These are phyloP conservation scores for Oryctes rhinoceros DNA, from an alignment of 1,140 invertebrate genomes.

Conservation along the genomic window DNA sequence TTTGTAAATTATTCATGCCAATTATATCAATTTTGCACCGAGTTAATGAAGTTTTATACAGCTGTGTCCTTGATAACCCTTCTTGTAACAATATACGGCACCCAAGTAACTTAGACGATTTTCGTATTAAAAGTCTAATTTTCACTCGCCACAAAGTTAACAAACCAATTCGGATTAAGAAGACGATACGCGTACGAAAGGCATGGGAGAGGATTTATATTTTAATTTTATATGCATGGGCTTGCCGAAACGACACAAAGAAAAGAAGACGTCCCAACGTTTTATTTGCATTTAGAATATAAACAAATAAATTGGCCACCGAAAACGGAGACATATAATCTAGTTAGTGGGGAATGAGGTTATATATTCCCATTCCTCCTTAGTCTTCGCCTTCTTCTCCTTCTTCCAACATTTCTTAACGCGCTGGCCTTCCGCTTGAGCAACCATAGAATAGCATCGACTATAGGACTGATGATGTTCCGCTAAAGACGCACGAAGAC, in stretches of 20 bases:
- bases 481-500: neutral
- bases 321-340: constrained; percentile 28
- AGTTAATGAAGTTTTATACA: too few species aligned
- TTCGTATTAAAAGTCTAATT: neutral
- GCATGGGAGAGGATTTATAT: neutral
- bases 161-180: neutral
- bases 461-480: neutral
- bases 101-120: neutral
- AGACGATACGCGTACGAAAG: neutral
- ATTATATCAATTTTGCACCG: too few species aligned
- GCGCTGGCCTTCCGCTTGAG: neutral
- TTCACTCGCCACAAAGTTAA: neutral
- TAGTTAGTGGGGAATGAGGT: neutral
- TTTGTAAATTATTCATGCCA: too few species aligned
- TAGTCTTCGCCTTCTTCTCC: neutral
- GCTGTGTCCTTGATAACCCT: too few species aligned
- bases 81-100: neutral
- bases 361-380: neutral
- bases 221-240: constrained; percentile 24
- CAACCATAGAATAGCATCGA: neutral
- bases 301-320: constrained; percentile 32
- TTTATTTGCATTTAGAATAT: constrained; percentile 34
- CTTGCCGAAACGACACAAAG: neutral
- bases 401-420: neutral
- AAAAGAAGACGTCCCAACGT: neutral